A percentile compares a stretch with the other conserved stretches of the same genome.
phyloP scores from a whole-genome alignment of 2,888 invertebrate species.

The Strigamia crassipes region DNA sequence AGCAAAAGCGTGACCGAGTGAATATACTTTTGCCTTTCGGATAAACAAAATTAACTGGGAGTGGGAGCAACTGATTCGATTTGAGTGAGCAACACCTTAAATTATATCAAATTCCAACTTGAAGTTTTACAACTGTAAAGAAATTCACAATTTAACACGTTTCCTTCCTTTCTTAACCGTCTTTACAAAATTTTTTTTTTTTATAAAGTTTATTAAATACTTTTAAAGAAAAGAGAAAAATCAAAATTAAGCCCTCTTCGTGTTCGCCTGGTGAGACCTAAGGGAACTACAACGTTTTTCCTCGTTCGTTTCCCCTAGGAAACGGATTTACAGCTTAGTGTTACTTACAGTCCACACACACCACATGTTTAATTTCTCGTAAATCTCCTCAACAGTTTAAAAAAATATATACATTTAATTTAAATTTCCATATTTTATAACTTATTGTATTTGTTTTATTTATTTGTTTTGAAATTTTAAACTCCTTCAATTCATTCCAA shows the following conservation, averaged over 20 bases:
- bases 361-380: neutral
- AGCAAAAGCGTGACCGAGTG: constrained; percentile 4
- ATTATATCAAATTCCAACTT: constrained; percentile 8
- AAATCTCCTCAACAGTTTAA: neutral
- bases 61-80: constrained; percentile 28
- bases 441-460: too few relatives aligned
- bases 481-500: too few relatives aligned
- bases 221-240: neutral
- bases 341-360: neutral
- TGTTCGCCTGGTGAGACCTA: constrained; percentile 14
- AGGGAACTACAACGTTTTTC: neutral
- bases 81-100: constrained; percentile 18
- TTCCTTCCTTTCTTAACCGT: neutral
- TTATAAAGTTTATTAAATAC: neutral
- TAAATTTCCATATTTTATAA: too few relatives aligned
- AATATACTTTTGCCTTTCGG: constrained; percentile 2
- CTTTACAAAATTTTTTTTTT: neutral
- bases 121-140: neutral
- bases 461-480: too few relatives aligned
- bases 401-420: neutral
- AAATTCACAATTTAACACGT: neutral
- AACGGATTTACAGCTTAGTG: neutral
- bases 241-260: neutral
- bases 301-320: neutral
- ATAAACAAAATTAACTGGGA: constrained; percentile 14